These are phyloP conservation scores for Coregonus sp. DNA, from an alignment of 2,797 vertebrate genomes.

Conservation along the genomic window DNA sequence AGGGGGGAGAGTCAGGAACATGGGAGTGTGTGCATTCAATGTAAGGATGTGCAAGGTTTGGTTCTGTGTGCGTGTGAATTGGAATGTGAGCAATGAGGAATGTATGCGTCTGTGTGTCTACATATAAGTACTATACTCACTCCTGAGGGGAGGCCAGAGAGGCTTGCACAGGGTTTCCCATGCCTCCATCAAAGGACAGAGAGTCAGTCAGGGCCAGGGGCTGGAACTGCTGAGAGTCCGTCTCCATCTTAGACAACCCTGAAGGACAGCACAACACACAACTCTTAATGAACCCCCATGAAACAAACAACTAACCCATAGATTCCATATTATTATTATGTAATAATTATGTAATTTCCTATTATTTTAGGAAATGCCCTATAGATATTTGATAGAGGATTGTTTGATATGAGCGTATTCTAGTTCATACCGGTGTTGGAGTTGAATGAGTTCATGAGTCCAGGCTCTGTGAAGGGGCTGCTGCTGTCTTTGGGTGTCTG, in stretches of 20 bases:
- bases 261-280: constrained; percentile 12
- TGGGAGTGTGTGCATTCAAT: not conserved
- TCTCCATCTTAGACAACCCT: constrained; percentile 86
- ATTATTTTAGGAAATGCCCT: not conserved
- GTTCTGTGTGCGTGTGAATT: not conserved
- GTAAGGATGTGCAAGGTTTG: not conserved
- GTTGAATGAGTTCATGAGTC: constrained; percentile 74
- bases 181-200: constrained; percentile 77
- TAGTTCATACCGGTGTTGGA: constrained; percentile 73
- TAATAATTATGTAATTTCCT: not conserved
- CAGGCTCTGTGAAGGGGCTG: constrained; percentile 75
- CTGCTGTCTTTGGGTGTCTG: constrained; percentile 73
- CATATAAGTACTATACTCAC: constrained; percentile 71
- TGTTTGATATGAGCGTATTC: not conserved
- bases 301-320: not conserved
- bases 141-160: constrained; percentile 83
- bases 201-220: constrained; percentile 80
- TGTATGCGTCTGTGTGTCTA: not conserved
- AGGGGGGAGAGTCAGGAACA: not conserved
- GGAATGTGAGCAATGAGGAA: not conserved
- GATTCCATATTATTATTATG: not conserved
- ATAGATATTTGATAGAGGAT: not conserved
- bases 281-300: not conserved
- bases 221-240: constrained; percentile 83
- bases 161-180: constrained; percentile 74